A percentile compares a stretch with the other conserved stretches of the same genome.
These are phyloP conservation scores for Etheostoma spectabile DNA, from an alignment of 2,113 vertebrate species.

Conservation along the genomic window DNA sequence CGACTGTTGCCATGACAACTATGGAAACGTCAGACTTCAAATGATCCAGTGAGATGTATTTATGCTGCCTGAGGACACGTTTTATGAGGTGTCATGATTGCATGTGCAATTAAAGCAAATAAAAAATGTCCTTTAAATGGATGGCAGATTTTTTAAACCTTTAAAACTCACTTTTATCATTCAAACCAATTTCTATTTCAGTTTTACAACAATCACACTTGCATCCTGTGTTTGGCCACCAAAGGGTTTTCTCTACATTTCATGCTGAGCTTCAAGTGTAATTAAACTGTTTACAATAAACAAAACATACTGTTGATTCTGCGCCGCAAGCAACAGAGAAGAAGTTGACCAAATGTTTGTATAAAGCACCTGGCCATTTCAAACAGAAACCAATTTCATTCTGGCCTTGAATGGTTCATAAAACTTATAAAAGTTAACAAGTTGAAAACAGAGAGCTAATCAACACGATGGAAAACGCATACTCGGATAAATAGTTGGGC, in stretches of 20 bases:
- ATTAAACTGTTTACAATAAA: slow-evolving; percentile 64
- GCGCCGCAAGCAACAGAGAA: background rate
- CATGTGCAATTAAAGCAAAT: slow-evolving; percentile 65
- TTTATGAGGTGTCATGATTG: slow-evolving; percentile 81
- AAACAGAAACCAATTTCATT: slow-evolving; percentile 36
- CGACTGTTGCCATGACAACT: slow-evolving; percentile 53
- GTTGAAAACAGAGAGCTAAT: slow-evolving; percentile 60
- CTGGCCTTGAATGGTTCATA: slow-evolving; percentile 30
- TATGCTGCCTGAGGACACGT: slow-evolving; percentile 33
- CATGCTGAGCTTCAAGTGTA: slow-evolving; percentile 33
- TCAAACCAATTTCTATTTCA: slow-evolving; percentile 60
- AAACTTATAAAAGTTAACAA: slow-evolving; percentile 69
- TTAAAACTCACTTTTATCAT: slow-evolving; percentile 58
- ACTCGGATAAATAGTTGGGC: slow-evolving; percentile 40
- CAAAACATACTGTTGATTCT: slow-evolving; percentile 21
- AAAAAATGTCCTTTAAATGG: slow-evolving; percentile 67
- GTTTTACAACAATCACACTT: slow-evolving; percentile 46
- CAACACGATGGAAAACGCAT: slow-evolving; percentile 57
- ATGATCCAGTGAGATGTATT: slow-evolving; percentile 41
- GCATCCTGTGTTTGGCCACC: slow-evolving; percentile 62
- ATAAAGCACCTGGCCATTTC: slow-evolving; percentile 27
- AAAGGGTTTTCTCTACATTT: slow-evolving; percentile 47
- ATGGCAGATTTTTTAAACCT: slow-evolving; percentile 62
- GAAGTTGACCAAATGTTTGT: slow-evolving; percentile 42
- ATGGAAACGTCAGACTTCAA: slow-evolving; percentile 34